Base-by-base conservation (phyloP, 2,113 vertebrate species). In the Picathartes gymnocephalus region DNA sequence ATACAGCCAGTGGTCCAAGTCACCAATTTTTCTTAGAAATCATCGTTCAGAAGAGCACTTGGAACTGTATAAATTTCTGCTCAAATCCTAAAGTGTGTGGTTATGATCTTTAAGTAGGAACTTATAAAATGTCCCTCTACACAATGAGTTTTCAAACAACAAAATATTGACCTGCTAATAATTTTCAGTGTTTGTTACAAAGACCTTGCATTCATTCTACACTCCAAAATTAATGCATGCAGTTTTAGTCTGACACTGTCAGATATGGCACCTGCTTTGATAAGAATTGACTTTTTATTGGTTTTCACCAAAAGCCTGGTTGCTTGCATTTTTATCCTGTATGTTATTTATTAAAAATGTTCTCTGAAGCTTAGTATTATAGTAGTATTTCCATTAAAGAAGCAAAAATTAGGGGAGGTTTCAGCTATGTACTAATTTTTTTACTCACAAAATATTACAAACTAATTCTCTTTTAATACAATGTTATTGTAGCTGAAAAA, bases 261-360 rank as follows among this genome's bases (percentile, higher is more conserved):
- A 1, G 77, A 14, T 87, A 23, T 8, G 45, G 69, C 51, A 68
- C 61, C 68, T 90, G n/a, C 70, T 96, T 86, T 89, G 70, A 58
- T 84, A 72, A 90, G 40, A 96, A 40, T 62, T 81, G n/a, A 45
- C 40, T 64, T 92, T 72, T 25, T 89, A 76, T 58, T 71, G 76
- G 22, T 61, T 89, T 96, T 93, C 90, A 85, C 19, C 35, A 70
- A 88, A 58, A 64, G 40, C 6, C 33, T 5, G 4, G 11, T 39
- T 83, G 12, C 30, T 33, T 64, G 27, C 73, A 70, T 91, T 86
- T 96, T 95, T 81, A 69, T 93, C 48, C 24, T 74, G 53, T 85
- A 20, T 92, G 94, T 97, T 91, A 58, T 88, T 91, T 79, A 88
- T 90, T 86, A 24, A 90, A 94, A 96, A 79, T 92, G 51, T 37